Evolutionary conservation across 2,797 vertebrate genomes (phyloP), one percentile per base, ranked within the genome.

Genomic region (Eulemur coronatus): DNA sequence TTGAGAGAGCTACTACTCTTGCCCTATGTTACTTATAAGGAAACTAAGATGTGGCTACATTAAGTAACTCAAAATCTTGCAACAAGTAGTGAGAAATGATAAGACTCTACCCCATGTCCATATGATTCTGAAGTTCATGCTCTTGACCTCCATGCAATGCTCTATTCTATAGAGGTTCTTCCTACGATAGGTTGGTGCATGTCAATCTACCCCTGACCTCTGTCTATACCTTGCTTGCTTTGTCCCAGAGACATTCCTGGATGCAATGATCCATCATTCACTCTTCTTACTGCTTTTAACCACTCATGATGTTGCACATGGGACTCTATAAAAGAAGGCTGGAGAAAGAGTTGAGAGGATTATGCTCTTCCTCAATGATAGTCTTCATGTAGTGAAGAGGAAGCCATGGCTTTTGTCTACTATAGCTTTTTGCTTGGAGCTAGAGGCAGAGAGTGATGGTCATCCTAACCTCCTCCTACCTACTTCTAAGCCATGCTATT

Each of bases 11-110:
- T 93, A 61, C 8, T 69, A n/a, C 85, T 91, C 24, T 96, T 95
- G 30, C 26, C 43, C 61, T 33, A 38, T 76, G 48, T 92, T 93
- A 69, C 50, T 93, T 95, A 41, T 55, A 86, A 96, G 61, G 65
- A 88, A 81, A 84, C 9, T 78, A 78, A 92, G 28, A 15, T 61
- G 50, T 94, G 73, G 24, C 14, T 95, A 85, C 81, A 95, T 84
- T 94, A 94, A 93, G 28, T 63, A 90, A 97, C 33, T 80, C 15
- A 89, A 88, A 94, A 48, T 63, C 20, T 90, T 92, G 20, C 4
- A 26, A 80, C 15, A 75, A 78, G 2, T 70, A 86, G 43, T 75
- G 79, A 73, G 48, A 95, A 65, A 43, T 55, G 7, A 17, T 92
- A 59, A 6, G 43, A 59, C 35, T 87, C 30, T 38, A 89, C 4